These are phyloP conservation scores for Ooceraea biroi DNA, from an alignment of 1,140 invertebrate species.

Conservation along the genomic window DNA sequence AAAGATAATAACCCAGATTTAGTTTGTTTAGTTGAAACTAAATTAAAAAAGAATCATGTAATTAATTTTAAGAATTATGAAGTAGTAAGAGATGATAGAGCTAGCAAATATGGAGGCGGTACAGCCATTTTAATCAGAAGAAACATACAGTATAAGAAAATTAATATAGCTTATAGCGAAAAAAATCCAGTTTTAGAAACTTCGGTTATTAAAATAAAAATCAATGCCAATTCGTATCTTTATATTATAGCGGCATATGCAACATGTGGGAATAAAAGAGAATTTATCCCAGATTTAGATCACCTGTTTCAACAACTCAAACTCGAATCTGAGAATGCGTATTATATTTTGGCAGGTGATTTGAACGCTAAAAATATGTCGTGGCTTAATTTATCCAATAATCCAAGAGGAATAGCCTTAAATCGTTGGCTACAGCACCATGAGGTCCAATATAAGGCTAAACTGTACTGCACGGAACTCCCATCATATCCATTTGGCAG, in stretches of 20 bases:
- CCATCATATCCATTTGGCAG: too few relatives aligned
- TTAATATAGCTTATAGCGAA: not conserved
- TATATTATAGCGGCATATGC: slow-evolving; percentile 48
- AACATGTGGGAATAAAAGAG: slow-evolving; percentile 2
- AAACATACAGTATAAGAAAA: slow-evolving; percentile 40
- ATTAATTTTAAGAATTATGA: slow-evolving; percentile 52
- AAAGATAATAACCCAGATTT: slow-evolving; percentile 59
- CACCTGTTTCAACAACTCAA: slow-evolving; percentile 14
- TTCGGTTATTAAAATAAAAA: slow-evolving; percentile 44
- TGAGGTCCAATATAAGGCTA: too few relatives aligned
- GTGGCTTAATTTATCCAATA: not conserved
- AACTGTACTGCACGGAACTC: too few relatives aligned
- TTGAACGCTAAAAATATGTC: slow-evolving; percentile 8
- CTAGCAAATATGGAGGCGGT: slow-evolving; percentile 50
- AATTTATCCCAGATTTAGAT: not conserved
- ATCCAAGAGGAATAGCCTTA: too few relatives aligned
- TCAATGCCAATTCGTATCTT: slow-evolving; percentile 34
- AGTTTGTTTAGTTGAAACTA: slow-evolving; percentile 61
- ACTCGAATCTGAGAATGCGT: slow-evolving; percentile 30
- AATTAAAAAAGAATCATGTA: slow-evolving; percentile 58
- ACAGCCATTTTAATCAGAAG: slow-evolving; percentile 67
- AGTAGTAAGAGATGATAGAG: slow-evolving; percentile 65
- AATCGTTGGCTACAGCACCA: too few relatives aligned
- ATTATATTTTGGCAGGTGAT: slow-evolving; percentile 25
- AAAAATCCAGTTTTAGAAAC: slow-evolving; percentile 35